A percentile compares a stretch with the other conserved stretches of the same genome.
These are phyloP conservation scores for Papilio polytes DNA, from an alignment of 1,140 invertebrate genomes.

Conservation along the genomic window DNA sequence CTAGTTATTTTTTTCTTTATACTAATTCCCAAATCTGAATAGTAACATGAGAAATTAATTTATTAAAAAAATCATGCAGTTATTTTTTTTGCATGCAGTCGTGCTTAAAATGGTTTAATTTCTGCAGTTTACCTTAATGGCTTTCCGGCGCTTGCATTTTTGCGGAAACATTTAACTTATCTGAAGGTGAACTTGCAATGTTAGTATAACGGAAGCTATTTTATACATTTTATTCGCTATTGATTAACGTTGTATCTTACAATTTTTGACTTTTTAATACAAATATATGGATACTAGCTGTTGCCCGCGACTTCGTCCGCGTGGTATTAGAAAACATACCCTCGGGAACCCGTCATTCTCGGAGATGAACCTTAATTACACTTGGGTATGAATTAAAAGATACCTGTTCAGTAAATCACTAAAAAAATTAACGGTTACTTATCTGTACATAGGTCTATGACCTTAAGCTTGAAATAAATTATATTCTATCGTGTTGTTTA, in stretches of 20 bases:
- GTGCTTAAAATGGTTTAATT: neutral
- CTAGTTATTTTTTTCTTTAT: no score
- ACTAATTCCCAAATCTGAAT: neutral
- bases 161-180: neutral
- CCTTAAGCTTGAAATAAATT: neutral
- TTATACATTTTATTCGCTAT: neutral
- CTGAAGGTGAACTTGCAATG: neutral
- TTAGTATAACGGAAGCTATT: neutral
- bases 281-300: no score
- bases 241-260: no score
- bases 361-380: no score
- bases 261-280: no score
- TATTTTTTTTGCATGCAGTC: neutral
- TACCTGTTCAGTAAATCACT: neutral
- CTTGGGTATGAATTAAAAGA: no score
- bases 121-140: neutral
- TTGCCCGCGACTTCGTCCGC: no score
- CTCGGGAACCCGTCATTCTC: no score
- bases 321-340: no score
- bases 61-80: neutral
- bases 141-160: slow-evolving; percentile 11
- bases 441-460: neutral
- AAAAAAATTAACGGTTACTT: neutral
- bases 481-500: neutral
- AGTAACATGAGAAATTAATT: neutral